Evolutionary conservation across 2,888 invertebrate species (phyloP), one percentile per base, ranked within the genome.

Genomic region (Ferrisia virgata): DNA sequence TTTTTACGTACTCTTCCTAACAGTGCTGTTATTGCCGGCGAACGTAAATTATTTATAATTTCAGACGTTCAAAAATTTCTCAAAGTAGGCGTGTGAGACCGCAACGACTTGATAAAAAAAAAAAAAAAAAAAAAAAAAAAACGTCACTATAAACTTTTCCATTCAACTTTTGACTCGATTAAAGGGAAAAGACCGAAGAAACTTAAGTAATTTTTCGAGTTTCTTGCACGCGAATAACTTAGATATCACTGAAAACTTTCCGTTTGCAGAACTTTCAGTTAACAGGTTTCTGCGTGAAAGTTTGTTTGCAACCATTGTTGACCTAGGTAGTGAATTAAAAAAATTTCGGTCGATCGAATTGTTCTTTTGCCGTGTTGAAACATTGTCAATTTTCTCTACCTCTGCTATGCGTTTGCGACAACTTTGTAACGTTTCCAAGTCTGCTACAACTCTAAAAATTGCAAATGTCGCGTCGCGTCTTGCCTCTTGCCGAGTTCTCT

Each of bases 301-400:
- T 69, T 69, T 82, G 58, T 36, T 79, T 39, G 72, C 31, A 82
- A 72, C 76, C 25, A 82, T 69, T 72, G 82, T 82, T 82, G 82
- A 82, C 82, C 82, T 82, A 82, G 82, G 72, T 72, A 82, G 72
- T 39, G 72, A 82, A 72, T 72, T 72, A 33, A 33, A 72, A 72
- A 72, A 72, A 72, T n/a, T 72, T n/a, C 72, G 33, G 72, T 72
- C 72, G 31, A 72, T 72, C 33, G 28, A 72, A 33, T n/a, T 64
- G 58, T 64, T 13, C 28, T 64, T 64, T 64, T 64, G 28, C 11
- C 28, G 11, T 25, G 58, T 28, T 28, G 13, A 64, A 64, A 28
- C 58, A 28, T 64, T 64, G 58, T 28, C 58, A 64, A 64, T 64
- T 64, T 64, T 64, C 6, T 64, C 22, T 8, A 25, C 28, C 58